These are phyloP conservation scores for Mercenaria mercenaria DNA, from an alignment of 1,140 invertebrate genomes.

Conservation along the genomic window DNA sequence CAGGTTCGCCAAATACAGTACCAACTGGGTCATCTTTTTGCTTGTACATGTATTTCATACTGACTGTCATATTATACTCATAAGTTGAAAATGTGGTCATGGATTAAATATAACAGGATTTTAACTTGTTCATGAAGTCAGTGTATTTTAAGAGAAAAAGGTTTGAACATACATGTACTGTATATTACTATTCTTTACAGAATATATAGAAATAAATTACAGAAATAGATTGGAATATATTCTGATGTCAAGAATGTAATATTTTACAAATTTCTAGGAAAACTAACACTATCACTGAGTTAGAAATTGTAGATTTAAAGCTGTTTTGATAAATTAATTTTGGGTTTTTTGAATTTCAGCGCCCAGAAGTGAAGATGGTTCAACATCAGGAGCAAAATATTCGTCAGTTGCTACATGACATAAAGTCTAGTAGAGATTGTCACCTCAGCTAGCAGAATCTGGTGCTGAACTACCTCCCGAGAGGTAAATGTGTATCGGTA, in stretches of 20 bases:
- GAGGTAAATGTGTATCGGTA: conserved; percentile 14
- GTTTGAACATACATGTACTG: too few species aligned
- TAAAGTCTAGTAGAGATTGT: conserved; percentile 59
- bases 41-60: background rate
- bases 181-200: too few species aligned
- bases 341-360: background rate
- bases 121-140: background rate
- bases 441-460: conserved; percentile 61
- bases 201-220: too few species aligned
- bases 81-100: background rate
- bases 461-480: conserved; percentile 7
- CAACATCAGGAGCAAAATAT: conserved; percentile 69
- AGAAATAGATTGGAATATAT: too few species aligned
- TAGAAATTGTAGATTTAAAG: too few species aligned
- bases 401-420: conserved; percentile 70
- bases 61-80: background rate
- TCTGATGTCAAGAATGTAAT: too few species aligned
- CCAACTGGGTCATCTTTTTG: background rate
- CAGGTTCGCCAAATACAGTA: too few species aligned
- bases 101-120: background rate
- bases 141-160: too few species aligned
- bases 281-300: too few species aligned
- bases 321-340: too few species aligned
- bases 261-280: too few species aligned
- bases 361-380: conserved; percentile 67